These are phyloP conservation scores for Idaea dimidiata DNA, from an alignment of 2,888 invertebrate species.

Conservation along the genomic window DNA sequence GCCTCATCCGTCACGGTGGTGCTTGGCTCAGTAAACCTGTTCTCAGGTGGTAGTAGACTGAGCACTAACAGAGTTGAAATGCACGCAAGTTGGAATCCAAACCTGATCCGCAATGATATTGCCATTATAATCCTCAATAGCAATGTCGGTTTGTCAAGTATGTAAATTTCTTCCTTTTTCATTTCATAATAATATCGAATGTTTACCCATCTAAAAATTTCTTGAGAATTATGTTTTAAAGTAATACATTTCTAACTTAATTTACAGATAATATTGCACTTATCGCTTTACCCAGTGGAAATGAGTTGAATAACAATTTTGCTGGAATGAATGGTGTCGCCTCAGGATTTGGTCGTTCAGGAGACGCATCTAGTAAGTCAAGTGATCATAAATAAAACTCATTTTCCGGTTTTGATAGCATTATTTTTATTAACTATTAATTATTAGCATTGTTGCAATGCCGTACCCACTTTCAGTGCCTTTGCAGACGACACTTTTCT, in stretches of 20 bases:
- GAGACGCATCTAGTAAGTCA: neutral
- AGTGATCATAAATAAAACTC: too few species aligned
- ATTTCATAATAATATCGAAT: too few species aligned
- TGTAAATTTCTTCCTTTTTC: neutral
- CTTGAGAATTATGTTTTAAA: neutral
- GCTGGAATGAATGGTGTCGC: constrained; percentile 35
- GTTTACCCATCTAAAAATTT: neutral
- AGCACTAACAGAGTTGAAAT: neutral
- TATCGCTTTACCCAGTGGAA: constrained; percentile 35
- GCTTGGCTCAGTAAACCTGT: neutral
- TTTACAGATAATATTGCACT: constrained; percentile 34
- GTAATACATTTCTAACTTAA: neutral
- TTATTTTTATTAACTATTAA: too few species aligned
- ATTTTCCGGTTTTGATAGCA: too few species aligned
- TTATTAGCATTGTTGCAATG: too few species aligned
- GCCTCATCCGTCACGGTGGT: neutral
- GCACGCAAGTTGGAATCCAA: neutral
- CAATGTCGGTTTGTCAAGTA: neutral
- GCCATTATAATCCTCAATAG: neutral
- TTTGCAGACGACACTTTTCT: too few species aligned
- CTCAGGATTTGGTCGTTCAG: constrained; percentile 43
- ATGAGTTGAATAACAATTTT: constrained; percentile 33
- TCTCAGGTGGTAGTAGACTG: neutral
- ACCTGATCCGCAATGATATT: neutral
- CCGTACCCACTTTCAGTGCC: too few species aligned